phyloP scores from a whole-genome alignment of 64 coral and sea anemone species.

The Actinia tenebrosa region DNA sequence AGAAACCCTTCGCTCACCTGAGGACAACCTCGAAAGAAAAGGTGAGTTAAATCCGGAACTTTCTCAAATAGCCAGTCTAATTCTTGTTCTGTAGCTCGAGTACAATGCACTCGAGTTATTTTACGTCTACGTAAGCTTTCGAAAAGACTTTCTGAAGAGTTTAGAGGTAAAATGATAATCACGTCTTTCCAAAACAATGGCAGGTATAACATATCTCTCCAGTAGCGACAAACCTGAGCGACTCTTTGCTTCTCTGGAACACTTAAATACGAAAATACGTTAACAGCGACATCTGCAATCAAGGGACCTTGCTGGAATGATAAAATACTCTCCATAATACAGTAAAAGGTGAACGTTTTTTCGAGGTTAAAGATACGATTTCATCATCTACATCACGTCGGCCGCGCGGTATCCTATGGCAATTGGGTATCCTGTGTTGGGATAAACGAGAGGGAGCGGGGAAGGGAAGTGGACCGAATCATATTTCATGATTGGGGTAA shows the following conservation, averaged over 20 bases:
- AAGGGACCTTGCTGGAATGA: constrained; percentile 68
- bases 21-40: constrained; percentile 80
- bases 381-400: not conserved
- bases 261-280: constrained; percentile 81
- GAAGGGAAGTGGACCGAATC: not conserved
- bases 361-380: not conserved
- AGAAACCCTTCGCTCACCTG: constrained; percentile 73
- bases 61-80: constrained; percentile 62
- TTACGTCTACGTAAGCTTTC: constrained; percentile 63
- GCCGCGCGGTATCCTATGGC: not conserved
- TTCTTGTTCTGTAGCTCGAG: constrained; percentile 63
- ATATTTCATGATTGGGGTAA: too few relatives aligned
- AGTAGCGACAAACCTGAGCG: constrained; percentile 79
- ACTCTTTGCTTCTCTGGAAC: constrained; percentile 64
- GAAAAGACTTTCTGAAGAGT: constrained; percentile 53
- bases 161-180: constrained; percentile 71
- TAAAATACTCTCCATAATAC: constrained; percentile 6
- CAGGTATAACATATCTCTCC: constrained; percentile 63
- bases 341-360: not conserved
- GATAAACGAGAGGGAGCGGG: not conserved
- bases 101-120: constrained; percentile 72
- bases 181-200: constrained; percentile 72
- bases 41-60: constrained; percentile 64
- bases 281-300: constrained; percentile 77
- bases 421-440: not conserved